Conservation (phyloP, 2,888 invertebrate genomes). For the Limnephilus rhombicus region DNA sequence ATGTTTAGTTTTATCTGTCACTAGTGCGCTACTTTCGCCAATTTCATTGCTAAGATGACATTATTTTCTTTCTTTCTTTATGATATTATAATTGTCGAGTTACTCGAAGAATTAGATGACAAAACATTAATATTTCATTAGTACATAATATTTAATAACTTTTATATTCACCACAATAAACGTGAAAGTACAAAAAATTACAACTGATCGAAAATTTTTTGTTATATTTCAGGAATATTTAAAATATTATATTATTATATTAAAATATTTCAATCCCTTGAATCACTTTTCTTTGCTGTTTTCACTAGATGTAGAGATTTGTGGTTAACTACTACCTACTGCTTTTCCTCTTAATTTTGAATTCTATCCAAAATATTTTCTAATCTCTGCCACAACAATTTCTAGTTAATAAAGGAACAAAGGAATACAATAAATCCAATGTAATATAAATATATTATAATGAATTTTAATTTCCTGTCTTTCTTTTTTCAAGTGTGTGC, state of each 20-base stretch:
- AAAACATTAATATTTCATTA: not conserved
- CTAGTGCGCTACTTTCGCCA: slow-evolving; percentile 21
- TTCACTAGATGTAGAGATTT: not conserved
- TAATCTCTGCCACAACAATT: not conserved
- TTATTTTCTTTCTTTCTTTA: not conserved
- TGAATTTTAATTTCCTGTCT: too few species aligned
- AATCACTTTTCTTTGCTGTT: not conserved
- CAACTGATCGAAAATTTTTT: not conserved
- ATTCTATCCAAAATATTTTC: not conserved
- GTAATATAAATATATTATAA: too few species aligned
- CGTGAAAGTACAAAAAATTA: not conserved
- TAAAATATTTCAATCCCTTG: not conserved
- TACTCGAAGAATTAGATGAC: not conserved
- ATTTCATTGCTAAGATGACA: slow-evolving; percentile 14
- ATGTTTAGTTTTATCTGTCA: slow-evolving; percentile 26
- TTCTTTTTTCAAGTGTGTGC: not conserved
- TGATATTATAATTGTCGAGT: not conserved
- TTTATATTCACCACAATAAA: not conserved
- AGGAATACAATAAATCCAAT: not conserved
- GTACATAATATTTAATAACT: not conserved
- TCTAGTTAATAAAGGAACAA: not conserved
- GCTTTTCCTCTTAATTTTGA: not conserved
- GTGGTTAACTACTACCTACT: not conserved
- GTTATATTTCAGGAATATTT: not conserved
- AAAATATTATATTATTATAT: too few species aligned